Evolutionary conservation across 2,113 vertebrate genomes (phyloP).

Genomic region (Phainopepla nitens): DNA sequence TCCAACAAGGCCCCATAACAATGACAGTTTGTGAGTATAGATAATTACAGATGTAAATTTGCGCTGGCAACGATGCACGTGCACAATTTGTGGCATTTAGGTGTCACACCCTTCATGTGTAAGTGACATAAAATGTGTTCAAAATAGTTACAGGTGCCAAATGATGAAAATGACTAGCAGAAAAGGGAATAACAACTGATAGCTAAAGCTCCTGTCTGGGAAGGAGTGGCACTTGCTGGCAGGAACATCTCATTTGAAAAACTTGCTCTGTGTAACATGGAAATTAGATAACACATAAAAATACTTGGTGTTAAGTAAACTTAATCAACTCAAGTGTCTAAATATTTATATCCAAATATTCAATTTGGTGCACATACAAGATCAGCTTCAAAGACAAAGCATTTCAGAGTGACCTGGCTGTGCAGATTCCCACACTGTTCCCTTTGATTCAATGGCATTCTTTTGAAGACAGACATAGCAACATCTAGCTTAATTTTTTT

Average conservation of each 20-base stretch:
- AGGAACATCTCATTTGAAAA: neutral
- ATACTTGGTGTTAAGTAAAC: neutral
- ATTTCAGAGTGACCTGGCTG: neutral
- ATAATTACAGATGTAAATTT: neutral
- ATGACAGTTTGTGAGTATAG: neutral
- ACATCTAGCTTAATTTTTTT: neutral
- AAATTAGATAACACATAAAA: neutral
- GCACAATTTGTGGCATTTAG: neutral
- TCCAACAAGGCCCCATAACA: neutral
- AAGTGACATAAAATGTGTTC: neutral
- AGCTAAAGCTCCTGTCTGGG: neutral
- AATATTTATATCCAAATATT: neutral
- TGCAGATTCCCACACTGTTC: neutral
- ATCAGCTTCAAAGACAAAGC: neutral
- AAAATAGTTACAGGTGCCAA: neutral
- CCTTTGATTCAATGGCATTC: neutral
- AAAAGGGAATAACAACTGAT: neutral
- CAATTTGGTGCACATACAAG: neutral
- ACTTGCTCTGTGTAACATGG: neutral
- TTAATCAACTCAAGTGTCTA: neutral
- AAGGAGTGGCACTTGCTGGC: neutral
- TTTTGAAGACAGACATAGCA: neutral
- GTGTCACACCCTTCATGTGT: neutral
- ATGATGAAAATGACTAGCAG: neutral
- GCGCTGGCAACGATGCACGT: neutral